Conservation (phyloP, 2,888 invertebrate genomes). For the Fragum sueziense region DNA sequence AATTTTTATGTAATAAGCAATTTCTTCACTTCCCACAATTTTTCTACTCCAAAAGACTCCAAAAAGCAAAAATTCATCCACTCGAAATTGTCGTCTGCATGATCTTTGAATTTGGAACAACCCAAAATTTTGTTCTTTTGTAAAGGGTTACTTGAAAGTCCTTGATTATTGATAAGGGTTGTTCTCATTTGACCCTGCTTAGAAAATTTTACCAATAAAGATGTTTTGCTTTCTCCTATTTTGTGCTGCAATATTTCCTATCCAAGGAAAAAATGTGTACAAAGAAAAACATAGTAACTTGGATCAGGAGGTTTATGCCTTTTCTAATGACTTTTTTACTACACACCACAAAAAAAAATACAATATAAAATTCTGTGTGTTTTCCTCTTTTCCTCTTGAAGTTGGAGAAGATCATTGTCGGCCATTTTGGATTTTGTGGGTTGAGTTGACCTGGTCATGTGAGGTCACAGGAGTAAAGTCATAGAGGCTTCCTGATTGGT, state of each 20-base stretch:
- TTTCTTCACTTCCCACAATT: too few species aligned
- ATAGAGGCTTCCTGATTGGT: constrained; percentile 41
- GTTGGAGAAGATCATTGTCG: constrained; percentile 41
- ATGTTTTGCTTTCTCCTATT: neutral
- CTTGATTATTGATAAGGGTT: neutral
- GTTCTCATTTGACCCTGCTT: neutral
- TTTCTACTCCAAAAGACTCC: too few species aligned
- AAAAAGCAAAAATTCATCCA: too few species aligned
- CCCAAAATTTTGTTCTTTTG: neutral
- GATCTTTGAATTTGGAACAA: neutral
- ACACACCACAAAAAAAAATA: neutral
- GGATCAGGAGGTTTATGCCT: too few species aligned
- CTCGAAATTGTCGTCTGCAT: too few species aligned
- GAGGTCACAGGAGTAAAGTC: constrained; percentile 50
- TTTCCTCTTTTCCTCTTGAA: too few species aligned
- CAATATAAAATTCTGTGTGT: neutral
- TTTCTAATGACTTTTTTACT: neutral
- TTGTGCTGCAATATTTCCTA: too few species aligned
- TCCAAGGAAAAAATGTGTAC: too few species aligned
- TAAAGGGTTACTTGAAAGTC: neutral
- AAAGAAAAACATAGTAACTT: too few species aligned
- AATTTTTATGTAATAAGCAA: too few species aligned
- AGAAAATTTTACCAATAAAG: neutral
- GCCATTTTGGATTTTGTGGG: constrained; percentile 50
- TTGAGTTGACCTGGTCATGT: constrained; percentile 54